Percentiles rank a stretch among this genome's conserved stretches.
Conservation (phyloP, 2,113 vertebrate genomes). For the Galeopterus variegatus region DNA sequence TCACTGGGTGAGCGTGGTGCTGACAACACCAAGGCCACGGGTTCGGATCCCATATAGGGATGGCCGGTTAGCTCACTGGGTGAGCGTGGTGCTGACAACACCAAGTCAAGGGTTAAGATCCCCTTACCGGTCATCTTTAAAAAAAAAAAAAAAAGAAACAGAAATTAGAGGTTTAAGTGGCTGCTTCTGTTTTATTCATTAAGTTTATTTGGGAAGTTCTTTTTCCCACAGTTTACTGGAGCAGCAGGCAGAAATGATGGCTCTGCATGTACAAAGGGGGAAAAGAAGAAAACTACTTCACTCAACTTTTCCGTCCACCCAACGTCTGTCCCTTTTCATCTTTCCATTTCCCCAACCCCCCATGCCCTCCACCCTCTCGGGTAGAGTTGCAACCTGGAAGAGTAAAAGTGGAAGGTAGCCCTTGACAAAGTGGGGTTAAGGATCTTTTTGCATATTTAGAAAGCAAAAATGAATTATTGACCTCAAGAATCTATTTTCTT, state of each 20-base stretch:
- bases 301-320: background rate
- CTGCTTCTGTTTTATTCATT: background rate
- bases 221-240: background rate
- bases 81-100: too few relatives aligned
- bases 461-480: slow-evolving; percentile 73
- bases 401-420: background rate
- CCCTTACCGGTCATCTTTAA: too few relatives aligned
- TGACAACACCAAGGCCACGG: too few relatives aligned
- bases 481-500: slow-evolving; percentile 66
- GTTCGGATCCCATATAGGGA: too few relatives aligned
- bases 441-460: slow-evolving; percentile 37
- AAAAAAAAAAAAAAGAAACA: too few relatives aligned
- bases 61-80: too few relatives aligned
- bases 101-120: too few relatives aligned
- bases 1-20: too few relatives aligned
- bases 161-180: background rate
- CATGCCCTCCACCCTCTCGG: background rate
- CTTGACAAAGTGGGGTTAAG: background rate
- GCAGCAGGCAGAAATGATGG: background rate
- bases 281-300: background rate
- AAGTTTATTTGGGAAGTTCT: background rate
- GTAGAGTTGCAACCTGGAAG: background rate
- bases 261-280: rapidly evolving
- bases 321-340: background rate
- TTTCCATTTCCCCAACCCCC: background rate